Base-by-base conservation (phyloP, 2,888 invertebrate species). In the Melanargia galathea region DNA sequence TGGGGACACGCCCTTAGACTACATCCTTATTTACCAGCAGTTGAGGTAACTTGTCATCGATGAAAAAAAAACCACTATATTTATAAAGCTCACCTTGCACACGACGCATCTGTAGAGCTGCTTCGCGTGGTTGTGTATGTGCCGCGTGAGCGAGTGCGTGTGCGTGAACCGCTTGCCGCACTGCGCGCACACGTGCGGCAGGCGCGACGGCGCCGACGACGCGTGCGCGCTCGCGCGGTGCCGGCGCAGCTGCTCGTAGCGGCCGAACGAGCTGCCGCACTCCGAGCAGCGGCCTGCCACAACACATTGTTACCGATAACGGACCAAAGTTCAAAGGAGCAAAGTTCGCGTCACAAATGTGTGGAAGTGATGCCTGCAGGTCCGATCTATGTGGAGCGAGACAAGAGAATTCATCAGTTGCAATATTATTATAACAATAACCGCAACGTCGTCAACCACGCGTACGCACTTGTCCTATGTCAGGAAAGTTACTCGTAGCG, bases 61-160 rank as follows among this genome's bases (percentile, higher is more conserved):
- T n/a, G n/a, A n/a, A n/a, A n/a, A n/a, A n/a, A n/a, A n/a, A n/a
- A n/a, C n/a, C n/a, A n/a, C n/a, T n/a, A n/a, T n/a, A 26, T 26
- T 26, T 26, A 3, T 5, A 35, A 0, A 35, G 13, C 64, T 16
- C 30, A 77, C 87, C 86, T 90, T 91, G 75, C 92, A 92, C 0
- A 92, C 92, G 71, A 92, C 92, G 68, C 92, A 92, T 35, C 90
- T 71, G 81, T 89, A 91, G 1, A 91, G 83, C 72, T 90, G 89
- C 72, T 86, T 86, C 62, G 90, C 85, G 78, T 91, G 91, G 78
- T 92, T 91, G 76, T 89, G 89, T 78, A 87, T 79, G 75, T 92
- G 91, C 0, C 90, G 66, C 0, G 90, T 87, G 70, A 92, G 85
- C 35, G 87, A 85, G 80, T 87, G 86, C 73, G 85, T 84, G 78